Conservation (phyloP, 2,797 vertebrate species). For the Zenarchopterus dispar region DNA sequence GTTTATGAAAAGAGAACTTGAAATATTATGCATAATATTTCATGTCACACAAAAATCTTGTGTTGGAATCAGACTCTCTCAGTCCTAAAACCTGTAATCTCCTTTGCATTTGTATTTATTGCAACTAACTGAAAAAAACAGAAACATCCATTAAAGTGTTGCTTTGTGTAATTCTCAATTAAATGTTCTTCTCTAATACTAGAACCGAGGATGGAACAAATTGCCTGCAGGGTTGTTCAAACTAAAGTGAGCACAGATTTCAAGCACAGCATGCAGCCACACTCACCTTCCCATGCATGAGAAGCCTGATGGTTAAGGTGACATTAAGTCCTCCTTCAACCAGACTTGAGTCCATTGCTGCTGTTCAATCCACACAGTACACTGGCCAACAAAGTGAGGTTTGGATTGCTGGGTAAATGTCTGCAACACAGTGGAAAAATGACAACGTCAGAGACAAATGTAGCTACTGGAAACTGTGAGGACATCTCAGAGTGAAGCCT, state of each 20-base stretch:
- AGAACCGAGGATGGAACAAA: too few relatives aligned
- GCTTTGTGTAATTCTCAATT: too few relatives aligned
- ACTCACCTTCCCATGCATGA: constrained; percentile 95
- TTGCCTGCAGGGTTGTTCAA: too few relatives aligned
- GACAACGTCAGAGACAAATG: constrained; percentile 27
- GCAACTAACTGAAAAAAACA: too few relatives aligned
- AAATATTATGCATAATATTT: too few relatives aligned
- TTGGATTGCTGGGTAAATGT: constrained; percentile 83
- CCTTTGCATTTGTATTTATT: too few relatives aligned
- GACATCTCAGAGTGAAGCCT: constrained; percentile 5
- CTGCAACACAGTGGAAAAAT: constrained; percentile 49
- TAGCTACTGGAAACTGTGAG: constrained; percentile 22
- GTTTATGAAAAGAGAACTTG: too few relatives aligned
- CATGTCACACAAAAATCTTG: too few relatives aligned
- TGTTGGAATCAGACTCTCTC: too few relatives aligned
- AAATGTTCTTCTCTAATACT: too few relatives aligned
- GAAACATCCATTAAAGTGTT: too few relatives aligned
- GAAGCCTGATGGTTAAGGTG: constrained; percentile 95
- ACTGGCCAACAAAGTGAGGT: constrained; percentile 75
- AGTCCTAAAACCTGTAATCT: too few relatives aligned
- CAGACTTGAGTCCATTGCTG: constrained; percentile 93
- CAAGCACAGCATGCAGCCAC: neutral
- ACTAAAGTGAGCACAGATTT: neutral
- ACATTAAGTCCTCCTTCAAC: constrained; percentile 98
- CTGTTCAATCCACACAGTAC: constrained; percentile 71